These are phyloP conservation scores for Leptatherina wallacei DNA, from an alignment of 2,797 vertebrate genomes.

Conservation along the genomic window DNA sequence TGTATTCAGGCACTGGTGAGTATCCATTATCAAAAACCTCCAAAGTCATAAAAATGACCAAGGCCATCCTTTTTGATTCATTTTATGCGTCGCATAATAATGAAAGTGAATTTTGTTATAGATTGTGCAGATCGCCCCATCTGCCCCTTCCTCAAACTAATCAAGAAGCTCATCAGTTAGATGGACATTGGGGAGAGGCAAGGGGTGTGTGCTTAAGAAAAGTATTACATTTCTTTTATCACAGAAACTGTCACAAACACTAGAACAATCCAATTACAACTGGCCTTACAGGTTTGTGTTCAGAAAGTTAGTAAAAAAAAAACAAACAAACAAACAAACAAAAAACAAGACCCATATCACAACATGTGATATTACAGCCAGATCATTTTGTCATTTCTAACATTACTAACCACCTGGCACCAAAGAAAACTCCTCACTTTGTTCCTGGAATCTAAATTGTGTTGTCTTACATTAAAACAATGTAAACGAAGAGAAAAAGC, in stretches of 20 bases:
- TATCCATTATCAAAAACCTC: constrained; percentile 77
- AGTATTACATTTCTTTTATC: constrained; percentile 30
- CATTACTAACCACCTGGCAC: constrained; percentile 73
- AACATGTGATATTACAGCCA: constrained; percentile 74
- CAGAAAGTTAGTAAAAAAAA: constrained; percentile 40
- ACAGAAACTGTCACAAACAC: constrained; percentile 44
- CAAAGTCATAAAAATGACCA: constrained; percentile 77
- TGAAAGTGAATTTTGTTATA: constrained; percentile 64
- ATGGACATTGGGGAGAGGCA: constrained; percentile 29
- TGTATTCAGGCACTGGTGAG: constrained; percentile 82
- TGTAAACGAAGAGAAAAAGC: constrained; percentile 73
- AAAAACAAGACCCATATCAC: constrained; percentile 56
- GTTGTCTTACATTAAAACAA: constrained; percentile 73
- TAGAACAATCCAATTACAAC: constrained; percentile 54
- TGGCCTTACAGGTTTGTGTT: constrained; percentile 47
- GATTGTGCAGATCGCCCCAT: constrained; percentile 42
- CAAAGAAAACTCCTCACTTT: constrained; percentile 73
- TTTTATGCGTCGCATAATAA: constrained; percentile 59
- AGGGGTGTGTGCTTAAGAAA: constrained; percentile 32
- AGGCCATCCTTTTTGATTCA: constrained; percentile 79
- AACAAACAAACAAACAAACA: constrained; percentile 29
- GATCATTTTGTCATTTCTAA: constrained; percentile 69
- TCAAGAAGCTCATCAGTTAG: constrained; percentile 40
- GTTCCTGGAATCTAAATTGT: constrained; percentile 81
- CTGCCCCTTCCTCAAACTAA: constrained; percentile 40